Evolutionary conservation across 2,888 invertebrate genomes (phyloP).

Genomic region (Microctonus hyperodae): DNA sequence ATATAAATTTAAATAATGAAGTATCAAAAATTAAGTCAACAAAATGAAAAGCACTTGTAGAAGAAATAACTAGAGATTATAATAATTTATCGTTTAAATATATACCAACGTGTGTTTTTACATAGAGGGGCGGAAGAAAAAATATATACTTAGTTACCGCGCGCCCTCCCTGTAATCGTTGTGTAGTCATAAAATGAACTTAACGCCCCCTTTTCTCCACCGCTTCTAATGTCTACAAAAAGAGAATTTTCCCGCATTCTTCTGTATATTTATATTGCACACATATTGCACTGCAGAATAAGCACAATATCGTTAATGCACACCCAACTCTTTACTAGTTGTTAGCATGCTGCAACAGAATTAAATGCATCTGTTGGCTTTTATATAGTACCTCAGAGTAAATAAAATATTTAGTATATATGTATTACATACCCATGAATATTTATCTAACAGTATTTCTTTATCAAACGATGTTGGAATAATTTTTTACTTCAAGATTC

Average conservation of each 20-base stretch:
- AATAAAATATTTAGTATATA: not conserved
- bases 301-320: constrained; percentile 22
- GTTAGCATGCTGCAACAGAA: constrained; percentile 3
- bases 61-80: constrained; percentile 9
- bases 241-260: constrained; percentile 10
- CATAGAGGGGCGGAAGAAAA: constrained; percentile 1
- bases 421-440: not conserved
- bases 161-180: constrained; percentile 18
- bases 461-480: too few species aligned
- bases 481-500: too few species aligned
- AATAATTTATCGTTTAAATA: constrained; percentile 29
- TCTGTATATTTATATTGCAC: not conserved
- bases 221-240: constrained; percentile 10
- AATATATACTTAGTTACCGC: constrained; percentile 14
- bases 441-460: not conserved
- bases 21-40: constrained; percentile 11
- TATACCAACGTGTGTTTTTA: constrained; percentile 18
- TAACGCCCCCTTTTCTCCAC: constrained; percentile 26
- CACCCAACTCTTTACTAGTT: constrained; percentile 2
- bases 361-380: constrained; percentile 1
- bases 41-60: constrained; percentile 24
- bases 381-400: not conserved
- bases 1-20: constrained; percentile 1
- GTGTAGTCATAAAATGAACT: constrained; percentile 36
- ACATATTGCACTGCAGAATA: constrained; percentile 14